Base-by-base conservation (phyloP, 2,113 vertebrate genomes). In the Mugil cephalus region DNA sequence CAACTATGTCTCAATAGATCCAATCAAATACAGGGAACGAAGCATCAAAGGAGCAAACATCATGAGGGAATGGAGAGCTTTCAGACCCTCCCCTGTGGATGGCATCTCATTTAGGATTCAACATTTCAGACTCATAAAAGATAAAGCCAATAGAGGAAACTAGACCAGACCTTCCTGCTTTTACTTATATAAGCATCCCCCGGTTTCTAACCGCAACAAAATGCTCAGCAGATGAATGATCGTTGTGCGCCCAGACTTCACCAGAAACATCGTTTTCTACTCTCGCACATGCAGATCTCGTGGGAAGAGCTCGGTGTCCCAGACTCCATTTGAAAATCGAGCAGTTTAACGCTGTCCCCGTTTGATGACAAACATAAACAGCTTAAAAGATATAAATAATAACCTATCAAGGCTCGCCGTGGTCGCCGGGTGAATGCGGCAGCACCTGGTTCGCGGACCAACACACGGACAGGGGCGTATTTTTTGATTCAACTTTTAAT, bases 11-110 rank as follows among this genome's bases (percentile, higher is more conserved):
- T 82, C 52, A 81, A 77, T 74, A 83, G 43, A 73, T 21, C 0
- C 62, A 61, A 87, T 80, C 45, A 46, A 66, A 82, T 74, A 73
- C 19, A 12, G 40, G 15, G 46, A 48, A 40, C 11, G 69, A 66
- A 24, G 77, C 52, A 69, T 73, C 71, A 70, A 46, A 47, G 10
- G 24, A 54, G 86, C 65, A 80, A 62, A 76, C 77, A 50, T 69
- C 74, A 24, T 21, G 21, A 46, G 66, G 51, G 50, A 53, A 50
- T 8, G 54, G 42, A 45, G 2, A 34, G 47, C 30, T 75, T 62
- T 60, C 45, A 68, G 21, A 80, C 59, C 19, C 45, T 50, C 62
- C 48, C 55, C 19, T 8, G 0, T 56, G 65, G 74, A 61, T 36
- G 24, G 52, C 38, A 54, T 35, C 61, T 43, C 13, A 80, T 80